Base-by-base conservation (phyloP, 2,797 vertebrate genomes). In the Gymnoscopelus microlampas region DNA sequence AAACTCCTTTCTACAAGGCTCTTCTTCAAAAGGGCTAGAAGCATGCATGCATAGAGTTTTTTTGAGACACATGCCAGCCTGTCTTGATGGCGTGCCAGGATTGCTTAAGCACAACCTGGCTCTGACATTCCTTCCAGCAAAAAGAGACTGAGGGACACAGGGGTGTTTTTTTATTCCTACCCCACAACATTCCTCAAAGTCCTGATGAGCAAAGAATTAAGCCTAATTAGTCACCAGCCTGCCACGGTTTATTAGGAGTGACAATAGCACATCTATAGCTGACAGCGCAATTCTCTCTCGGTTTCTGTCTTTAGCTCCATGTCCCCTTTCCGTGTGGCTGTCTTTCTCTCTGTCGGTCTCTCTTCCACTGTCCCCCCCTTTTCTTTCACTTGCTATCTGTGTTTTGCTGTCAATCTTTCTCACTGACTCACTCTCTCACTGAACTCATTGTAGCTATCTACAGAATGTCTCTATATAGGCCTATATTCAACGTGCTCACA, bases 191-290 rank as follows among this genome's bases (percentile, higher is more conserved):
- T 66, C 79, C 81, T 83, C 66, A 64, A 78, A 84, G 78, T 79
- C 69, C 81, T 54, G 71, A 84, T 68, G 85, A 88, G 77, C 77
- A 73, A 56, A 44, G 39, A 83, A 85, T 85, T 79, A 80, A 73
- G 68, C 73, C 79, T 89, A 84, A 88, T 89, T 87, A 90, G 87
- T 82, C 84, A 81, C 55, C 71, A 65, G 68, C 76, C 85, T 88
- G 85, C 84, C 85, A 65, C 2, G 48, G 74, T 74, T 81, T 76
- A 81, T 88, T 85, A 85, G 74, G 59, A 77, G 72, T 76, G 87
- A 88, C 85, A 77, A 77, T 70, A 55, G 76, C 58, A 29, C 50
- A 26, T 77, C 77, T 70, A 14, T 55, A 53, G 82, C 85, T 82
- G 86, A 81, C 79, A 74, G 86, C 76, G 32, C 69, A 23, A 13